These are phyloP conservation scores for Microtus ochrogaster DNA, from an alignment of 2,113 vertebrate species.

Conservation along the genomic window DNA sequence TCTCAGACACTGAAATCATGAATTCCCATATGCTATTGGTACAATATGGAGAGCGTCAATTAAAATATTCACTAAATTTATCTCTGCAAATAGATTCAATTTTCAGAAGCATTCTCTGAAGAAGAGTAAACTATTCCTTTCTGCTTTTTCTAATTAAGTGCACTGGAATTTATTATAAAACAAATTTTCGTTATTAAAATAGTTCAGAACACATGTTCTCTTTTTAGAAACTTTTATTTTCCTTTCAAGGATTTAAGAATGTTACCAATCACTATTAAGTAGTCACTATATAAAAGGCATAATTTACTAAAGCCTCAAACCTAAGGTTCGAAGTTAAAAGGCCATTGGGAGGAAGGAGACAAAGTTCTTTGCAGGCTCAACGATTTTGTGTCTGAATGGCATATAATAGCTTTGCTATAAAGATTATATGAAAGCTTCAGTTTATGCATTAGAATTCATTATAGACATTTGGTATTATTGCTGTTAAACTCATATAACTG, in stretches of 20 bases:
- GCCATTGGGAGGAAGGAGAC: not conserved
- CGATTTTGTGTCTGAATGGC: not conserved
- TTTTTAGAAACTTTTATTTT: not conserved
- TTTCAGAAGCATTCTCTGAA: not conserved
- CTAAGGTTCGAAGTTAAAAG: not conserved
- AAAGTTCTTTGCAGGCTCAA: slow-evolving; percentile 13
- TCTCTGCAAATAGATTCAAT: slow-evolving; percentile 23
- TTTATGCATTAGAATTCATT: not conserved
- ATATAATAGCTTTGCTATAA: slow-evolving; percentile 13
- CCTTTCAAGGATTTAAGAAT: not conserved
- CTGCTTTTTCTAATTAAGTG: not conserved
- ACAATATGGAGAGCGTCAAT: slow-evolving; percentile 30
- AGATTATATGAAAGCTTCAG: not conserved
- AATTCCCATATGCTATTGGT: slow-evolving; percentile 25
- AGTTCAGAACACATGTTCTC: not conserved
- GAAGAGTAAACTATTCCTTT: not conserved
- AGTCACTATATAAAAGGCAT: not conserved
- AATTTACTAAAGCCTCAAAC: not conserved
- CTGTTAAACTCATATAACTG: not conserved
- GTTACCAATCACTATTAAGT: not conserved
- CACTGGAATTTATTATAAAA: not conserved
- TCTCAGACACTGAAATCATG: slow-evolving; percentile 31
- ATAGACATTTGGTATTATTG: not conserved
- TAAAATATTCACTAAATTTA: slow-evolving; percentile 21
- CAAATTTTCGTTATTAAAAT: slow-evolving; percentile 36